Conservation (phyloP, 2,113 vertebrate genomes). For the Equus przewalskii region DNA sequence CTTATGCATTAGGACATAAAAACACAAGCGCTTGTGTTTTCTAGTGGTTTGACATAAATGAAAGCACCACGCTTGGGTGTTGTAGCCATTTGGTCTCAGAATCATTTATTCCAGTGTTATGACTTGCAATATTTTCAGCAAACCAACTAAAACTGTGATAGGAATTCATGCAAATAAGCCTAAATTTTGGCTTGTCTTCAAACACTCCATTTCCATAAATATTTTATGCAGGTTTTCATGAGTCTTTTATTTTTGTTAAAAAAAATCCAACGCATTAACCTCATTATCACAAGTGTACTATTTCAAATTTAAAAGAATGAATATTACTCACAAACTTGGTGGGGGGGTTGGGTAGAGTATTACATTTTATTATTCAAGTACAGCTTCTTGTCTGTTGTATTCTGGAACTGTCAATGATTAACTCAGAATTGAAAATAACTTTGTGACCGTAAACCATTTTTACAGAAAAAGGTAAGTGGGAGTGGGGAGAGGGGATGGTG, state of each 20-base stretch:
- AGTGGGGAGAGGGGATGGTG: no score
- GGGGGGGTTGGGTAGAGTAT: background rate
- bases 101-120: conserved; percentile 55
- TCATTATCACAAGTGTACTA: conserved; percentile 73
- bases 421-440: conserved; percentile 34
- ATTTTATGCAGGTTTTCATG: conserved; percentile 74
- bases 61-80: conserved; percentile 39
- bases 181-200: conserved; percentile 72
- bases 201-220: conserved; percentile 77
- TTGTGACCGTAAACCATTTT: conserved; percentile 19
- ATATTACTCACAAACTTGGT: conserved; percentile 37
- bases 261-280: conserved; percentile 62
- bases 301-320: conserved; percentile 76
- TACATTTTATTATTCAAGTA: conserved; percentile 59
- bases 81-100: conserved; percentile 40
- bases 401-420: background rate
- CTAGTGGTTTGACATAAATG: background rate
- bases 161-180: conserved; percentile 75
- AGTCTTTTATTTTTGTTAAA: conserved; percentile 75
- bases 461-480: conserved; percentile 12
- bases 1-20: background rate
- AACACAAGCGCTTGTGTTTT: background rate
- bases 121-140: conserved; percentile 73
- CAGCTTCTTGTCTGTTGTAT: conserved; percentile 17
- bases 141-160: conserved; percentile 60